Evolutionary conservation across 2,888 invertebrate genomes (phyloP).

Genomic region (Poecilus cupreus): DNA sequence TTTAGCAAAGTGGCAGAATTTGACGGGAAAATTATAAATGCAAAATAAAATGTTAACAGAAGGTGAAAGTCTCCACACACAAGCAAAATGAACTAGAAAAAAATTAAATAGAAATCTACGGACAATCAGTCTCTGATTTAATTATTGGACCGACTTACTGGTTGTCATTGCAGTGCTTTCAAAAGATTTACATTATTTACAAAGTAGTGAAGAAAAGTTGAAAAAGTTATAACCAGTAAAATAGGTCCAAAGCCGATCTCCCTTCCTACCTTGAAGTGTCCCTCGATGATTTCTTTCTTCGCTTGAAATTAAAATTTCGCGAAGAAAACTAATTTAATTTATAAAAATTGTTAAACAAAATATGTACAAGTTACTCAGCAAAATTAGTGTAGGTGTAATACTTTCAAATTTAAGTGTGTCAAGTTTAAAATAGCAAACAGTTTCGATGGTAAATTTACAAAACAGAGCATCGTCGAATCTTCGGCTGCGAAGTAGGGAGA

Average conservation of each 20-base stretch:
- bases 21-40: conserved; percentile 34
- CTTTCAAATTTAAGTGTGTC: conserved; percentile 25
- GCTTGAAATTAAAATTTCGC: not conserved
- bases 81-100: conserved; percentile 39
- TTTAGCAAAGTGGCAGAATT: conserved; percentile 57
- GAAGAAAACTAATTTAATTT: not conserved
- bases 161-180: not conserved
- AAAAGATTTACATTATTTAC: conserved; percentile 16
- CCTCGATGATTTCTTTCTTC: conserved; percentile 35
- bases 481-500: conserved; percentile 46
- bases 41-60: conserved; percentile 46
- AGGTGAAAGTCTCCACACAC: conserved; percentile 54
- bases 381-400: not conserved
- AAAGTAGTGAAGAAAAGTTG: not conserved
- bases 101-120: conserved; percentile 47
- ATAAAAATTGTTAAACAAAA: not conserved
- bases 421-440: not conserved
- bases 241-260: conserved; percentile 60
- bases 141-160: conserved; percentile 52
- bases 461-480: not conserved
- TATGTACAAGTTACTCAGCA: not conserved
- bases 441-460: not conserved
- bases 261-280: conserved; percentile 70
- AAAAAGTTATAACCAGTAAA: conserved; percentile 41
- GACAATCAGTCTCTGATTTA: conserved; percentile 58